Base-by-base conservation (phyloP, 2,797 vertebrate genomes). In the Chrysocyon brachyurus region DNA sequence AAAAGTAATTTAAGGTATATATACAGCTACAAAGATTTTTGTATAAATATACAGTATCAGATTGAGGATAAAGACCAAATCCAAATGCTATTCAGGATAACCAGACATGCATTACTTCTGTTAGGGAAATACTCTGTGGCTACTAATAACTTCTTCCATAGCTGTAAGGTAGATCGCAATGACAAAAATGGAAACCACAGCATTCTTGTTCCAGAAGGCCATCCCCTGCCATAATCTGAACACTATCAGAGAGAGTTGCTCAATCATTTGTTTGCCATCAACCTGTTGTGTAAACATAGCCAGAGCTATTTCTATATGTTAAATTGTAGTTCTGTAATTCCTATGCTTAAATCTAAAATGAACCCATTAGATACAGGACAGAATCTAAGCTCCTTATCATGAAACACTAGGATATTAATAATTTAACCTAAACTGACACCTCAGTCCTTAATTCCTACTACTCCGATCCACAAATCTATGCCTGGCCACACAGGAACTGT, bases 21-120 rank as follows among this genome's bases (percentile, higher is more conserved):
- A 87, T 22, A 70, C 28, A 87, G 49, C 49, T 91, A 59, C 40
- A 68, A 36, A 78, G 52, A 77, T 36, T 92, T 56, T 66, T 66
- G 31, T 36, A 14, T 52, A 83, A 83, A 90, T 36, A 81, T 36
- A 46, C 14, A 89, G 9, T 72, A 90, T 86, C 46, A 86, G 57
- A 64, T 64, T 79, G 83, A 94, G 12, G 26, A 68, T 63, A 83
- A 95, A 70, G 21, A 77, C 46, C 46, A 96, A 86, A 94, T 94
- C 59, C 66, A 91, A 81, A 96, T 84, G 61, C 12, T 68, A 40
- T 70, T 81, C 40, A 81, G 64, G 17, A 96, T 64, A 93, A 86
- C 28, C 17, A 90, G 64, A 68, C 22, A 49, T 36, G 10, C 1
- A 82, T 77, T 66, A n/a, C 36, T 66, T 91, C 10, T 68, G 28